These are phyloP conservation scores for Hyperoplus immaculatus DNA, from an alignment of 2,797 vertebrate species.

Conservation along the genomic window DNA sequence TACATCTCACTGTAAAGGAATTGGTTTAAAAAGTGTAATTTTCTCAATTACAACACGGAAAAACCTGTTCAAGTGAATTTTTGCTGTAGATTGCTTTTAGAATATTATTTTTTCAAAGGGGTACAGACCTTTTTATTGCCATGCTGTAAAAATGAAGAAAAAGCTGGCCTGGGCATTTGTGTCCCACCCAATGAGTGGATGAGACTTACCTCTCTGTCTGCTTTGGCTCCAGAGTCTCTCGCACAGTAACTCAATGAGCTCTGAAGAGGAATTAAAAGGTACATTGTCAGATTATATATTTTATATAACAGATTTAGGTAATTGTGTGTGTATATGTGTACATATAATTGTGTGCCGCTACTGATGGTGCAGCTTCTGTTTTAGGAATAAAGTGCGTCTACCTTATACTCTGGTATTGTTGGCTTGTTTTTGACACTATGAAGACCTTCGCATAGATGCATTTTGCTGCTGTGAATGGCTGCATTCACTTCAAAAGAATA, in stretches of 20 bases:
- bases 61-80: slow-evolving; percentile 89
- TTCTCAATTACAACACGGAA: slow-evolving; percentile 94
- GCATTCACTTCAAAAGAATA: background rate
- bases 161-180: slow-evolving; percentile 91
- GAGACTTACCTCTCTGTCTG: slow-evolving; percentile 97
- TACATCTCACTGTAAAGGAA: slow-evolving; percentile 99
- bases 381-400: slow-evolving; percentile 92
- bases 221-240: slow-evolving; percentile 97
- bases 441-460: slow-evolving; percentile 6
- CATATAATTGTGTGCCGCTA: slow-evolving; percentile 89
- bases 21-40: slow-evolving; percentile 99
- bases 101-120: slow-evolving; percentile 99
- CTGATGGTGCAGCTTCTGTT: slow-evolving; percentile 90
- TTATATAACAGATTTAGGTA: slow-evolving; percentile 99
- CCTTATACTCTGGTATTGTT: slow-evolving; percentile 63
- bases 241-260: slow-evolving; percentile 99
- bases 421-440: slow-evolving; percentile 29
- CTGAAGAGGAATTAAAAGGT: slow-evolving; percentile 94
- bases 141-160: slow-evolving; percentile 97
- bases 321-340: slow-evolving; percentile 87
- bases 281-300: slow-evolving; percentile 99
- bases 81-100: slow-evolving; percentile 99
- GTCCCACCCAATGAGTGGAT: slow-evolving; percentile 97
- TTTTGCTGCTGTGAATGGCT: background rate
- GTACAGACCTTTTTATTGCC: slow-evolving; percentile 99